phyloP scores from a whole-genome alignment of 2,888 invertebrate species.

The Gnatocerus cornutus region DNA sequence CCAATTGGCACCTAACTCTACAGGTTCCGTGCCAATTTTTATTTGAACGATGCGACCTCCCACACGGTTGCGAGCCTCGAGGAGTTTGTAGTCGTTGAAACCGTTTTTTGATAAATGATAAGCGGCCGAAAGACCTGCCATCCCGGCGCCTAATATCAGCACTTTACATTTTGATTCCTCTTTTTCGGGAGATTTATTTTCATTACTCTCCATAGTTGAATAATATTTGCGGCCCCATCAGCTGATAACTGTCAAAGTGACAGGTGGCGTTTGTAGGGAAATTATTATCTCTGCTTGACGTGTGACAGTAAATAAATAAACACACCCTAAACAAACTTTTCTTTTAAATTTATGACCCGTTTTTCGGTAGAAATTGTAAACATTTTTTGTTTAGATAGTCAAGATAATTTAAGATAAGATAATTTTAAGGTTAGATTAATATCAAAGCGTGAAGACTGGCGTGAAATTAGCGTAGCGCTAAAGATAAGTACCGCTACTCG shows the following conservation, averaged over 20 bases:
- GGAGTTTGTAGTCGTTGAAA: conserved; percentile 83
- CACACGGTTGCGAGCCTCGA: conserved; percentile 86
- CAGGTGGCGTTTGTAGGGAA: no score
- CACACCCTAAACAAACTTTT: no score
- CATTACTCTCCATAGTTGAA: conserved; percentile 52
- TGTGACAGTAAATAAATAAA: no score
- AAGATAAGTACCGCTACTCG: no score
- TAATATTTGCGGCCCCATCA: conserved; percentile 58
- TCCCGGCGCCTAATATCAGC: conserved; percentile 88
- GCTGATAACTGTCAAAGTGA: conserved; percentile 49
- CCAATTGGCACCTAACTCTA: conserved; percentile 95
- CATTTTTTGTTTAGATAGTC: no score
- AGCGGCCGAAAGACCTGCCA: conserved; percentile 89
- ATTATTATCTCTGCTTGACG: no score
- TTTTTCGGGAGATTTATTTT: conserved; percentile 52
- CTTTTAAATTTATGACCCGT: no score
- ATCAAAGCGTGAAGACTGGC: no score
- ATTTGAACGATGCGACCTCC: conserved; percentile 89
- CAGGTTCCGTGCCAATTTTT: conserved; percentile 78
- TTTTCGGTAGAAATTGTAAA: no score
- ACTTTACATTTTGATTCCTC: conserved; percentile 75
- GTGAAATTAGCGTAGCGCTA: no score
- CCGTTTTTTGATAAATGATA: conserved; percentile 87
- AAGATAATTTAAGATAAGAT: no score
- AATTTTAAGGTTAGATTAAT: no score